phyloP scores from a whole-genome alignment of 2,888 invertebrate genomes.

The Coelinius sp. region DNA sequence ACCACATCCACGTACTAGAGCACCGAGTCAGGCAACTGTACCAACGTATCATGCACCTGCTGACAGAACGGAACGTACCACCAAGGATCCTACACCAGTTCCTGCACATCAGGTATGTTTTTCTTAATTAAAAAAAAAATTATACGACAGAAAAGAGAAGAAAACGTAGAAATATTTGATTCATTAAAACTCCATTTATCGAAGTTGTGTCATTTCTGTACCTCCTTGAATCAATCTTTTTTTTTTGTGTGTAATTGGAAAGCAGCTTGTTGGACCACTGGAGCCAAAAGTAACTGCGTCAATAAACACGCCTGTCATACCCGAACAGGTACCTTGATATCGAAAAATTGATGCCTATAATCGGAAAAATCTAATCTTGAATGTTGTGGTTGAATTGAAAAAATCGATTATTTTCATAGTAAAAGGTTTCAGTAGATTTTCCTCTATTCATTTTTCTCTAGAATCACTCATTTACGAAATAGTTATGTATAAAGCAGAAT shows the following conservation, averaged over 20 bases:
- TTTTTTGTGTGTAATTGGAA: constrained; percentile 47
- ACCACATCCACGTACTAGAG: constrained; percentile 69
- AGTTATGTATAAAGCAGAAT: too few relatives aligned
- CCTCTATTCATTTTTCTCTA: too few relatives aligned
- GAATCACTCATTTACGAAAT: too few relatives aligned
- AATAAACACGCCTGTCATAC: constrained; percentile 70
- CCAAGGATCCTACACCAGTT: constrained; percentile 69
- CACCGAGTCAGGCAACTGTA: constrained; percentile 61
- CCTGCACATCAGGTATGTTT: constrained; percentile 66
- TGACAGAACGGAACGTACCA: constrained; percentile 68
- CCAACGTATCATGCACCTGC: constrained; percentile 68
- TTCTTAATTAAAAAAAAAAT: background rate
- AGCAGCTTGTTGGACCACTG: constrained; percentile 69
- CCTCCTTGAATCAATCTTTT: constrained; percentile 32
- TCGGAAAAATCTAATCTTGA: too few relatives aligned
- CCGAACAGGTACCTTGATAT: constrained; percentile 69
- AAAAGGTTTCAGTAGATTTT: too few relatives aligned
- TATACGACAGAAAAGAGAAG: background rate
- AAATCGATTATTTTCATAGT: too few relatives aligned
- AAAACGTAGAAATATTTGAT: background rate
- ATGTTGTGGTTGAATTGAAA: too few relatives aligned
- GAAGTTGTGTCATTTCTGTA: background rate
- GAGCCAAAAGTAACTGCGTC: constrained; percentile 70
- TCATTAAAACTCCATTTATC: background rate
- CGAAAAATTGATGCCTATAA: constrained; percentile 1